Percentiles rank a stretch among this genome's conserved stretches.
These are phyloP conservation scores for Sciurus niger DNA, from an alignment of 2,113 vertebrate species.

Conservation along the genomic window DNA sequence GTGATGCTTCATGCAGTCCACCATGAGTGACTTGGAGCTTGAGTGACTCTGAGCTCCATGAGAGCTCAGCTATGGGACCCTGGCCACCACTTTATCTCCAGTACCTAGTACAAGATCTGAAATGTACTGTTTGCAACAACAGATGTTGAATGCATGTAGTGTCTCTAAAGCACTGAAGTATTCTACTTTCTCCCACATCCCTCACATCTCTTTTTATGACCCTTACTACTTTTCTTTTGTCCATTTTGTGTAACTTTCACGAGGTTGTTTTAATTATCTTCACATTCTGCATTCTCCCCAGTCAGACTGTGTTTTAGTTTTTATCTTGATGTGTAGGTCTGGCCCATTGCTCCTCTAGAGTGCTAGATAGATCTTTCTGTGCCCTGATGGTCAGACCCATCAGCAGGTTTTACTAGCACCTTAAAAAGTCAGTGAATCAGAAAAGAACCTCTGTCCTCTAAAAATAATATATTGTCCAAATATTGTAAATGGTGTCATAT, in stretches of 20 bases:
- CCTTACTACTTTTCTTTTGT: background rate
- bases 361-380: background rate
- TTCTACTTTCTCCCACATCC: background rate
- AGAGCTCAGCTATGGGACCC: background rate
- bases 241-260: background rate
- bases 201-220: background rate
- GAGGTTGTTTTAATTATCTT: background rate
- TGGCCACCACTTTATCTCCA: background rate
- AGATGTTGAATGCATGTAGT: background rate
- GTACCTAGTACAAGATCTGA: background rate
- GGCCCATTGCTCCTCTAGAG: background rate
- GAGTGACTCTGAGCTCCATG: background rate
- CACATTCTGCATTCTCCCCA: background rate
- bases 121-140: background rate
- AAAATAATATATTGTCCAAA: background rate
- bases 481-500: background rate
- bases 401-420: slow-evolving; percentile 26
- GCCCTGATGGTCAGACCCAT: background rate
- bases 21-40: background rate
- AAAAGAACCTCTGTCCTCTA: background rate
- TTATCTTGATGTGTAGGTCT: background rate
- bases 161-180: background rate
- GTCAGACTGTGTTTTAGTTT: background rate
- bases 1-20: background rate
- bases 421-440: background rate